Evolutionary conservation across 2,888 invertebrate genomes (phyloP).

Genomic region (Stratiomys singularior): DNA sequence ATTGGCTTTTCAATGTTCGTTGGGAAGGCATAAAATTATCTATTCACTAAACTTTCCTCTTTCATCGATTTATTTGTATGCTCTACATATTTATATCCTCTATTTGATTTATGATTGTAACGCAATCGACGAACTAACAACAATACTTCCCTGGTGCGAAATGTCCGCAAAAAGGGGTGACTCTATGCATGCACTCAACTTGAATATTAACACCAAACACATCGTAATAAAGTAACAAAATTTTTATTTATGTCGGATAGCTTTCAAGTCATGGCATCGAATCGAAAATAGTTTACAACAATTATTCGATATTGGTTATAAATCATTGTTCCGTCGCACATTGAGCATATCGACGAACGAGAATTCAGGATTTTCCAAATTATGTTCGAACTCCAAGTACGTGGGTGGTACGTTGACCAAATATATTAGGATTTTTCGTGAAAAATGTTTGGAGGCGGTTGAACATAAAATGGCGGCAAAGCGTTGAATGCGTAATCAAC

Average conservation of each 20-base stretch:
- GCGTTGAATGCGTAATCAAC: too few species aligned
- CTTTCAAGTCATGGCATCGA: not conserved
- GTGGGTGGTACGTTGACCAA: too few species aligned
- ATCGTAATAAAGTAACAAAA: not conserved
- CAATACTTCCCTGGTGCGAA: not conserved
- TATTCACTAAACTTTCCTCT: not conserved
- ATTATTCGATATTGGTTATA: not conserved
- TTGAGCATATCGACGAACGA: too few species aligned
- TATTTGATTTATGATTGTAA: not conserved
- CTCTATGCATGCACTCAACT: too few species aligned
- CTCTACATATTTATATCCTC: not conserved
- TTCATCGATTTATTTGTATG: not conserved
- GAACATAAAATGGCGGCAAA: not conserved
- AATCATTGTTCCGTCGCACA: not conserved
- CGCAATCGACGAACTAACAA: not conserved
- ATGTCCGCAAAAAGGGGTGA: not conserved
- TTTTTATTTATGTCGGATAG: not conserved
- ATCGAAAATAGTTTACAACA: not conserved
- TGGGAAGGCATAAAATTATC: not conserved
- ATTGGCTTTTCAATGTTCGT: too few species aligned
- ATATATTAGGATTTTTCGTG: not conserved
- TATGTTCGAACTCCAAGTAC: too few species aligned
- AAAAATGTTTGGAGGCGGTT: not conserved
- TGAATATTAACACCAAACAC: too few species aligned
- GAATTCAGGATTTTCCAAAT: too few species aligned